Conservation (phyloP, 1,140 invertebrate genomes). For the Drosophila tropicalis region DNA sequence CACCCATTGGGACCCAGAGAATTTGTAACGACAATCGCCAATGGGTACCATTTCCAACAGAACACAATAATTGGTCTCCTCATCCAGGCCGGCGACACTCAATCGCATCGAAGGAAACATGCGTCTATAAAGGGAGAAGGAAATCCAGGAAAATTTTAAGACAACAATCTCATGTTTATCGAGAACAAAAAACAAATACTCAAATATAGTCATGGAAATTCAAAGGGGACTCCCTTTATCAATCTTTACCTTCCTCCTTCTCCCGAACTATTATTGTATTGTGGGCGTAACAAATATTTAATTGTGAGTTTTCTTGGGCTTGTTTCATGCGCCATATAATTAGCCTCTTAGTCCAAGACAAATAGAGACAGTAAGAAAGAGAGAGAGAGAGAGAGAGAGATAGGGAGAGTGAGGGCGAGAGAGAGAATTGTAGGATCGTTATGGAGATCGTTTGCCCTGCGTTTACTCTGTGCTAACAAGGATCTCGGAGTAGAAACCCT, state of each 20-base stretch:
- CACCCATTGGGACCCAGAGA: constrained; percentile 90
- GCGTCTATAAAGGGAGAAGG: constrained; percentile 85
- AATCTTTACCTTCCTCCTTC: not conserved
- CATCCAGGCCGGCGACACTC: constrained; percentile 89
- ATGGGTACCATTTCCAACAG: constrained; percentile 90
- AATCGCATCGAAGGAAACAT: constrained; percentile 93
- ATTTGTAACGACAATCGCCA: constrained; percentile 88
- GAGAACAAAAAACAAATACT: constrained; percentile 35
- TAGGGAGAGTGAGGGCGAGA: not conserved
- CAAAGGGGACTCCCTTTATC: constrained; percentile 25
- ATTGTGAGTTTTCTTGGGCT: constrained; percentile 62
- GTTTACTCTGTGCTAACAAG: constrained; percentile 73
- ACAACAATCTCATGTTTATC: constrained; percentile 35
- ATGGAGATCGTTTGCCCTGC: constrained; percentile 7
- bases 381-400: no score
- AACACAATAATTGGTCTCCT: constrained; percentile 90
- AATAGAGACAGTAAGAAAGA: constrained; percentile 4
- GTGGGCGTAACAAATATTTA: constrained; percentile 81
- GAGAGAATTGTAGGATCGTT: not conserved
- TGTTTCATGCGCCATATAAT: constrained; percentile 70
- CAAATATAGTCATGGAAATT: constrained; percentile 57
- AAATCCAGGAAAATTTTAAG: constrained; percentile 27
- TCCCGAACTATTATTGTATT: not conserved
- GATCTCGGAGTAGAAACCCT: constrained; percentile 42
- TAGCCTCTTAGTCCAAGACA: constrained; percentile 61